Evolutionary conservation across 2,797 vertebrate genomes (phyloP).

Genomic region (Allenopithecus nigroviridis): DNA sequence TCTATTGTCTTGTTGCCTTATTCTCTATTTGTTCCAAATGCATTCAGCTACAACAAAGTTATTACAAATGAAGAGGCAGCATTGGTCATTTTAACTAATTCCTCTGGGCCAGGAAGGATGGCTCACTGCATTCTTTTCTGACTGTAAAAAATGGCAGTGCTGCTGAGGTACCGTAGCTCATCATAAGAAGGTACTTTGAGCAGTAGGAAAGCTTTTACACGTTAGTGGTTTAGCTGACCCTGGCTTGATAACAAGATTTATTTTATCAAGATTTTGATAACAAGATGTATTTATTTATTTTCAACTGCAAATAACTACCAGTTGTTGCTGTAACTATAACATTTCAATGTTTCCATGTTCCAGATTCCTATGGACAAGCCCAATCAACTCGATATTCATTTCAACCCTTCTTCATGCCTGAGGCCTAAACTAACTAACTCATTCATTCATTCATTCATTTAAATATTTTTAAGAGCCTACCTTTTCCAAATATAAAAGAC

Average conservation of each 20-base stretch:
- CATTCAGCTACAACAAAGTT: not conserved
- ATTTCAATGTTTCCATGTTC: not conserved
- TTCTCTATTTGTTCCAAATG: not conserved
- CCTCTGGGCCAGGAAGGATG: not conserved
- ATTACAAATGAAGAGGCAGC: not conserved
- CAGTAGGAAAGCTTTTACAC: not conserved
- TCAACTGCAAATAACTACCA: not conserved
- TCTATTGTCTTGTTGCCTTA: not conserved
- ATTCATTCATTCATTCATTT: not conserved
- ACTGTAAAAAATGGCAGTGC: not conserved
- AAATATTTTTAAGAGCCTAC: not conserved
- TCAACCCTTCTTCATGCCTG: not conserved
- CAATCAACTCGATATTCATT: not conserved
- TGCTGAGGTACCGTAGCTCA: not conserved
- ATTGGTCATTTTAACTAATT: not conserved
- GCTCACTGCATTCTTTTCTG: not conserved
- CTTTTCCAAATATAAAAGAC: not conserved
- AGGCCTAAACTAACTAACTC: not conserved
- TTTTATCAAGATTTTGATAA: not conserved
- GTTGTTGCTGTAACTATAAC: not conserved
- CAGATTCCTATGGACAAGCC: not conserved
- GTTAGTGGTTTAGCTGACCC: not conserved
- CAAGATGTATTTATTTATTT: not conserved
- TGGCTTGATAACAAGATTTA: not conserved
- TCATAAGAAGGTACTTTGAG: not conserved